These are phyloP conservation scores for Mactromeris polynyma DNA, from an alignment of 2,888 invertebrate species.

Conservation along the genomic window DNA sequence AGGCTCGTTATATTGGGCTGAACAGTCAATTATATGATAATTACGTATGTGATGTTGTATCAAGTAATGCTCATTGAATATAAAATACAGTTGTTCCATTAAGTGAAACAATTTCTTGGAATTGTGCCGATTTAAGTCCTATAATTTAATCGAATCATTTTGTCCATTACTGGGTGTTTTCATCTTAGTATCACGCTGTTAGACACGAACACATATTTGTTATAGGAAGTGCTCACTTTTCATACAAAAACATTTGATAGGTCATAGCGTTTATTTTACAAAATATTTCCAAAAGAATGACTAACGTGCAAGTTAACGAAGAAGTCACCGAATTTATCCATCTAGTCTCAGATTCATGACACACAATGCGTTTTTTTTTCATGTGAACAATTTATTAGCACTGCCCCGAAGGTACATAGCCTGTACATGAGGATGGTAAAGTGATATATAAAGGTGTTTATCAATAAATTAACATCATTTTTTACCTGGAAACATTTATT, in stretches of 20 bases:
- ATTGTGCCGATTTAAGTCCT: not conserved
- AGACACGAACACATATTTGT: not conserved
- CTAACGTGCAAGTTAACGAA: no score
- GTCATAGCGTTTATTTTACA: not conserved
- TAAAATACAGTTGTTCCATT: conserved; percentile 5
- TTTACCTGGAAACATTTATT: no score
- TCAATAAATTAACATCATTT: not conserved
- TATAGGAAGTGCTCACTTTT: not conserved
- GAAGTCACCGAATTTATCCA: no score
- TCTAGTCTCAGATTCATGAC: no score
- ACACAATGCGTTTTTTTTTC: no score
- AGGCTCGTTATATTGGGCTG: not conserved
- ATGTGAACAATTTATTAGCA: no score
- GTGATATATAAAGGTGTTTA: no score
- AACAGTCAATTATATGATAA: not conserved
- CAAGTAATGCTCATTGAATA: not conserved
- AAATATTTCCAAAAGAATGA: no score
- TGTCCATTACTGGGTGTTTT: not conserved
- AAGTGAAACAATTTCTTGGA: not conserved
- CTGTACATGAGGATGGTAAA: no score
- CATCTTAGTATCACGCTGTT: not conserved
- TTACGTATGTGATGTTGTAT: not conserved
- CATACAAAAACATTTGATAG: not conserved
- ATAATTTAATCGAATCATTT: not conserved
- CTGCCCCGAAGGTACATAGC: no score